These are phyloP conservation scores for Metopia argyrocephala DNA, from an alignment of 2,888 invertebrate species.

Conservation along the genomic window DNA sequence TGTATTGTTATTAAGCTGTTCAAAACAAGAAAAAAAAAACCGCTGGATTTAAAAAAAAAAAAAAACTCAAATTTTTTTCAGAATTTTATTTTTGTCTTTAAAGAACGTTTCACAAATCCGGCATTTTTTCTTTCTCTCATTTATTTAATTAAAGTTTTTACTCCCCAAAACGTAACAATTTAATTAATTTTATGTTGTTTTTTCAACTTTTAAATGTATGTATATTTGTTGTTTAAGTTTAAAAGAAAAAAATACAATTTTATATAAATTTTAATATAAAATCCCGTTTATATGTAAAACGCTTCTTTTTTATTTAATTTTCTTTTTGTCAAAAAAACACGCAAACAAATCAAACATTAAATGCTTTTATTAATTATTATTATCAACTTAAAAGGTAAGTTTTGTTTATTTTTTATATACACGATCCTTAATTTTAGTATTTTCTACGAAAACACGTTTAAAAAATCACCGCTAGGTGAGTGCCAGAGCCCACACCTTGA, in stretches of 20 bases:
- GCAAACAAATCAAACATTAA: constrained; percentile 27
- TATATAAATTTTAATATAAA: constrained; percentile 43
- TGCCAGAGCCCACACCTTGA: constrained; percentile 25
- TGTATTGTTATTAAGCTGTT: constrained; percentile 18
- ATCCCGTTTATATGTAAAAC: constrained; percentile 25
- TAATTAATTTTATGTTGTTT: constrained; percentile 64
- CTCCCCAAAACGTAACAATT: constrained; percentile 58
- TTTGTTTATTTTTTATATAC: not conserved
- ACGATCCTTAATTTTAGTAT: not conserved
- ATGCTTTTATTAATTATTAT: constrained; percentile 36
- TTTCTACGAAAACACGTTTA: not conserved
- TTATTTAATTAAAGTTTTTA: constrained; percentile 27
- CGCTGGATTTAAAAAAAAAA: constrained; percentile 36
- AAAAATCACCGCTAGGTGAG: not conserved
- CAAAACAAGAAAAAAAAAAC: constrained; percentile 26
- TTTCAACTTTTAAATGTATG: constrained; percentile 57
- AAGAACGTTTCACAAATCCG: constrained; percentile 24
- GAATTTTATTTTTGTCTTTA: not conserved
- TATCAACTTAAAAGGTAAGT: not conserved
- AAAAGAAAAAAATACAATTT: constrained; percentile 55
- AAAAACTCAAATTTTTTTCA: not conserved
- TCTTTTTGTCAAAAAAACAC: constrained; percentile 22
- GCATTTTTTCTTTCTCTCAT: constrained; percentile 30
- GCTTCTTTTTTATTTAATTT: too few species aligned
- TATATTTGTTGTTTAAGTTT: constrained; percentile 65